These are phyloP conservation scores for Uloborus diversus DNA, from an alignment of 1,140 invertebrate genomes.

Conservation along the genomic window DNA sequence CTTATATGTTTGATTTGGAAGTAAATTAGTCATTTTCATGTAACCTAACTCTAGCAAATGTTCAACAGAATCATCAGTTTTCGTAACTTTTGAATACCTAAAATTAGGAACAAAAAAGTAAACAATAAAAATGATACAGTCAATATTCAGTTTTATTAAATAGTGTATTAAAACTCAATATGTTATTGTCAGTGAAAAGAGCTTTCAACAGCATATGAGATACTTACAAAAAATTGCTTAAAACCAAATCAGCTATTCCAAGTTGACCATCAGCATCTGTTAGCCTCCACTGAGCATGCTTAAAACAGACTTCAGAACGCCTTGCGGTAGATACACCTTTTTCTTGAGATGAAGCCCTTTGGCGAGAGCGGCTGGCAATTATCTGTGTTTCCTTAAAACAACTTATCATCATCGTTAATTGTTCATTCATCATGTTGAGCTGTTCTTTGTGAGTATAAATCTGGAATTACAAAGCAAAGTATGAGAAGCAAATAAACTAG, in stretches of 20 bases:
- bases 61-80: constrained; percentile 96
- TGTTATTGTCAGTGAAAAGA: too few relatives aligned
- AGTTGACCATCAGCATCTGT: constrained; percentile 98
- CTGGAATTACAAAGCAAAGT: constrained; percentile 17
- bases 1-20: constrained; percentile 94
- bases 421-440: constrained; percentile 85
- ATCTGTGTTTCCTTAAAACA: constrained; percentile 84
- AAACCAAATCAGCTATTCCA: constrained; percentile 92
- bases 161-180: too few relatives aligned
- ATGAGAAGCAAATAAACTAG: too few relatives aligned
- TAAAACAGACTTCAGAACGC: constrained; percentile 97
- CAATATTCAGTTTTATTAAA: too few relatives aligned
- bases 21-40: constrained; percentile 91
- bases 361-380: constrained; percentile 65
- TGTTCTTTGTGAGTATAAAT: constrained; percentile 79
- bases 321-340: constrained; percentile 77
- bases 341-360: constrained; percentile 57
- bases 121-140: too few relatives aligned
- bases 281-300: constrained; percentile 97
- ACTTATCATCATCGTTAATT: constrained; percentile 88
- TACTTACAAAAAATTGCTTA: constrained; percentile 92
- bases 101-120: constrained; percentile 5
- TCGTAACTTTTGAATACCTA: constrained; percentile 93
- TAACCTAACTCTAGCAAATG: constrained; percentile 97
- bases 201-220: neutral